These are phyloP conservation scores for Agrotis exclamationis DNA, from an alignment of 2,888 invertebrate genomes.

Conservation along the genomic window DNA sequence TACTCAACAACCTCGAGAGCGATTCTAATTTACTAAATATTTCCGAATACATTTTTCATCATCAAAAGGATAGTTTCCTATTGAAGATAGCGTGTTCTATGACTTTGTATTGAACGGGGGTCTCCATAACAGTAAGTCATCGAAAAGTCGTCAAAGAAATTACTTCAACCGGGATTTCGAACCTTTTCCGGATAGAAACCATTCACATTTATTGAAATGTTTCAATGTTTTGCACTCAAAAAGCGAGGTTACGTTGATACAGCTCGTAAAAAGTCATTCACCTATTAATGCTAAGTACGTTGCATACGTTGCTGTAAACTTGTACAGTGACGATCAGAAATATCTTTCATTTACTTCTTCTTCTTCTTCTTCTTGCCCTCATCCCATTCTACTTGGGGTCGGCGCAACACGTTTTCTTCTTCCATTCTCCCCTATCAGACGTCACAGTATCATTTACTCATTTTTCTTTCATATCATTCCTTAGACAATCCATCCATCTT, in stretches of 20 bases:
- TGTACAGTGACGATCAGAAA: no score
- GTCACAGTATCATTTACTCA: no score
- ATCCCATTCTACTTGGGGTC: no score
- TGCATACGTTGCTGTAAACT: neutral
- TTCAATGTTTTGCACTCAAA: slow-evolving; percentile 9
- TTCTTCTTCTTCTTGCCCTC: no score
- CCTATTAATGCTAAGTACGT: slow-evolving; percentile 4
- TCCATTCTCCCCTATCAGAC: no score
- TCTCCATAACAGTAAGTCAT: neutral
- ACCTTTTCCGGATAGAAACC: neutral
- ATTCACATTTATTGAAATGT: neutral
- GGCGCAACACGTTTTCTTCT: no score
- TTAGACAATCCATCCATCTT: no score
- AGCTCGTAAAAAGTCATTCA: slow-evolving; percentile 11
- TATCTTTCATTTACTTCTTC: no score
- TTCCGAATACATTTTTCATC: no score
- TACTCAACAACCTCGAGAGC: no score
- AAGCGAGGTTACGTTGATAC: neutral
- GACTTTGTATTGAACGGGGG: neutral
- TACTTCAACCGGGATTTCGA: neutral
- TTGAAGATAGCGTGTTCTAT: neutral
- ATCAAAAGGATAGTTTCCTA: neutral
- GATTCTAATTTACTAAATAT: no score
- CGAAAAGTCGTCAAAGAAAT: neutral
- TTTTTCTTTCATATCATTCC: no score